Evolutionary conservation across 2,113 vertebrate species (phyloP), one percentile per base, ranked within the genome.

Genomic region (Gobiocypris rarus): DNA sequence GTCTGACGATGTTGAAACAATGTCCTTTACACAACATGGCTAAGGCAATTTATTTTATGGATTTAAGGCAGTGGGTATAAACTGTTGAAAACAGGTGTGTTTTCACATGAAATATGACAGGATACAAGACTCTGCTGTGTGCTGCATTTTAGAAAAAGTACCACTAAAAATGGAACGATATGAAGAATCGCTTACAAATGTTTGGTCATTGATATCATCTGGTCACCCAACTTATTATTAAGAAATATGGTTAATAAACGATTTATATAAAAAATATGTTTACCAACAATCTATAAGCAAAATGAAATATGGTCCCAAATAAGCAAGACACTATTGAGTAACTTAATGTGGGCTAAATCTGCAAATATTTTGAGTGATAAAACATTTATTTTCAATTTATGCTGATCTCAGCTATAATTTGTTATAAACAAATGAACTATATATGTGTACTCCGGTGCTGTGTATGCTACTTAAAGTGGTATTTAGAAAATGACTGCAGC

Each of bases 11-110:
- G 67, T 52, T 71, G 7, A 59, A 54, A 82, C 65, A 0, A 38
- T 38, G 17, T 58, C 24, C 34, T 77, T 67, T 52, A 84, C 69
- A 54, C 38, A 73, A 71, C 41, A 24, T 28, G 19, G 43, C 41
- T n/a, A 31, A 63, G 8, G 34, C 10, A 24, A n/a, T 24, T 65
- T 26, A 24, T 4, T 73, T 48, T 45, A 41, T 73, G n/a, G 41
- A 52, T 15, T 83, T 73, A 56, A 79, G 74, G 41, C 70, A 73
- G 41, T 48, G 70, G 10, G 3, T 22, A 43, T 38, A 19, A 67
- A 52, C 50, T 67, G 59, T 31, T 69, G 31, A 70, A 4, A 38
- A 41, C 45, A 86, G 85, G 69, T 74, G 75, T 22, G 5, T 26
- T 65, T 79, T 34, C 50, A 31, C 50, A 54, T 15, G 5, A 24